These are phyloP conservation scores for Actinia equina DNA, from an alignment of 64 coral and sea anemone species.

Conservation along the genomic window DNA sequence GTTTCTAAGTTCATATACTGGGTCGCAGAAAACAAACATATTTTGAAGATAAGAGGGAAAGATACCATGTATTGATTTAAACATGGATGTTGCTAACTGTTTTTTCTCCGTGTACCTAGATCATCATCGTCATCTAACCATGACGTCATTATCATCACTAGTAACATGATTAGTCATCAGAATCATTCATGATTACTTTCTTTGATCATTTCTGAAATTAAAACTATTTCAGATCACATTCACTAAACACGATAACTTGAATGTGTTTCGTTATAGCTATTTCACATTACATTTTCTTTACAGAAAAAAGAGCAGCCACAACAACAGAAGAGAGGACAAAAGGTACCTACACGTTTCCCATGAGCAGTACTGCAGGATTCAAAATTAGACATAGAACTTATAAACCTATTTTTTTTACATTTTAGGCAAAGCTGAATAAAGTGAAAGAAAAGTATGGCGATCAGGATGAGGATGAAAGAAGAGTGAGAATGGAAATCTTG, in stretches of 20 bases:
- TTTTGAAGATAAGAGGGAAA: no score
- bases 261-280: not conserved
- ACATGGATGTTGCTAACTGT: no score
- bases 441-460: conserved; percentile 98
- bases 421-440: conserved; percentile 87
- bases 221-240: not conserved
- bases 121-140: no score
- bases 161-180: no score
- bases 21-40: no score
- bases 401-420: not conserved
- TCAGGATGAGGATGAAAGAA: conserved; percentile 94
- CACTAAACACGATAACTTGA: no score
- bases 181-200: no score
- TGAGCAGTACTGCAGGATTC: not conserved
- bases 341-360: conserved; percentile 23
- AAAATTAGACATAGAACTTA: not conserved
- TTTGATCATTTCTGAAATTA: no score
- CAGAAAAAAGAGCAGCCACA: conserved; percentile 58
- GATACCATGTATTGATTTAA: no score
- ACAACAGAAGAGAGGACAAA: conserved; percentile 75
- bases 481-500: conserved; percentile 89
- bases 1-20: no score
- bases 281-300: not conserved
- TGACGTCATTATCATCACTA: no score
- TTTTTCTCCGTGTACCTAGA: no score